These are phyloP conservation scores for Eilema depressum DNA, from an alignment of 2,888 invertebrate species.

Conservation along the genomic window DNA sequence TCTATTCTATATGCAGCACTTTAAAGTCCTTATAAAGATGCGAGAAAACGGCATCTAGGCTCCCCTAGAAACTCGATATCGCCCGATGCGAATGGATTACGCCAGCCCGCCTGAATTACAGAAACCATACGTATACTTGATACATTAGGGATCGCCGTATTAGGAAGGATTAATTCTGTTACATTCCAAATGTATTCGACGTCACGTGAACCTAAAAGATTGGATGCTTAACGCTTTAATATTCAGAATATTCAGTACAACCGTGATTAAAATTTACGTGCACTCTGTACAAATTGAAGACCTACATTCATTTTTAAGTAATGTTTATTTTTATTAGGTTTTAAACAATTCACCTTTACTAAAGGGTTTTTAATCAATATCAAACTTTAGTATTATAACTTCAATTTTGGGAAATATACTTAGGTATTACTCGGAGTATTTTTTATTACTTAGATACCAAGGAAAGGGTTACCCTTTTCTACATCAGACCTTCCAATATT, in stretches of 20 bases:
- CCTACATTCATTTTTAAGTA: neutral
- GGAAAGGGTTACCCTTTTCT: neutral
- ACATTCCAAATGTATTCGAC: conserved; percentile 71
- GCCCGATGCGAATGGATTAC: conserved; percentile 80
- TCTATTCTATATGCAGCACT: conserved; percentile 39
- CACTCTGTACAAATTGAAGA: neutral
- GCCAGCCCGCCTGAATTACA: conserved; percentile 81
- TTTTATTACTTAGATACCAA: too few relatives aligned
- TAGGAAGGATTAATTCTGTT: conserved; percentile 80
- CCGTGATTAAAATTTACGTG: conserved; percentile 25
- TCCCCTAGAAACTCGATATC: conserved; percentile 80
- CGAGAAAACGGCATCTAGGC: conserved; percentile 67
- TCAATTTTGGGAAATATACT: neutral
- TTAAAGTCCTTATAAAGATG: conserved; percentile 60
- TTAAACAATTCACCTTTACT: neutral
- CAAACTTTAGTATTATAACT: neutral
- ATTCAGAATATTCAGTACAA: conserved; percentile 16
- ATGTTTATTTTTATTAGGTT: neutral
- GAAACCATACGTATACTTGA: conserved; percentile 83
- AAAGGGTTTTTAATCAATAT: neutral
- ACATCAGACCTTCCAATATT: neutral
- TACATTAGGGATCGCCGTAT: conserved; percentile 79
- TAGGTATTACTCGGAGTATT: neutral
- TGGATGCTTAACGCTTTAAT: conserved; percentile 55
- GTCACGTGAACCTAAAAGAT: conserved; percentile 66